Conservation (phyloP, 2,113 vertebrate species). For the Ptyas mucosa region DNA sequence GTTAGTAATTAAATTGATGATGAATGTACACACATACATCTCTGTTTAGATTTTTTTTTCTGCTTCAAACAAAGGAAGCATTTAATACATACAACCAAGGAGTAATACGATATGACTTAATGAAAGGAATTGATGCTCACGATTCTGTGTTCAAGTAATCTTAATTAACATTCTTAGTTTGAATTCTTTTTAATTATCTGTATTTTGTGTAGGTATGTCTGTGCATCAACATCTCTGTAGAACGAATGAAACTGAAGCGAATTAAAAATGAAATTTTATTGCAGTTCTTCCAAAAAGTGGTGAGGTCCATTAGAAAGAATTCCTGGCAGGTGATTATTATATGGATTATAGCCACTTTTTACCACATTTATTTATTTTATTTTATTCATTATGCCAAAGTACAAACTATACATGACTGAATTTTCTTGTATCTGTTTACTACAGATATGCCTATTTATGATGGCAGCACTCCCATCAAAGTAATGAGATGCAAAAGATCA, state of each 20-base stretch:
- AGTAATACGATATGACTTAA: slow-evolving; percentile 42
- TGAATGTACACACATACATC: slow-evolving; percentile 47
- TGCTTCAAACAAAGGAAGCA: slow-evolving; percentile 30
- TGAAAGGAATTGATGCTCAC: not conserved
- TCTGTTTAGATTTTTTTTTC: not conserved
- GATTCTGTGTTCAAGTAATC: not conserved
- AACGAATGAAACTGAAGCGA: not conserved
- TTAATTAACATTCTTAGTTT: not conserved
- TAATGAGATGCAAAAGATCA: not conserved
- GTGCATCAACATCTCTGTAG: not conserved
- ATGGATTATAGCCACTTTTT: not conserved
- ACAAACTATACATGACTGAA: not conserved
- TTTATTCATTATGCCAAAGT: not conserved
- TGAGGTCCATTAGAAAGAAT: not conserved
- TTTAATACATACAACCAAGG: slow-evolving; percentile 54
- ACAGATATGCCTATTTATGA: not conserved
- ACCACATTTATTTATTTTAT: not conserved
- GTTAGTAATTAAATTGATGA: slow-evolving; percentile 44
- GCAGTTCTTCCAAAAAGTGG: not conserved
- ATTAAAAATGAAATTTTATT: not conserved
- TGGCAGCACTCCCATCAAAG: not conserved
- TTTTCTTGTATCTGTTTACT: not conserved
- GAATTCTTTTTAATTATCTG: not conserved
- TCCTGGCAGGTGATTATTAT: not conserved
- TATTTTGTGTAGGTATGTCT: not conserved